A percentile compares a stretch with the other conserved stretches of the same genome.
These are phyloP conservation scores for Polypedilum vanderplanki DNA, from an alignment of 1,140 invertebrate genomes.

Conservation along the genomic window DNA sequence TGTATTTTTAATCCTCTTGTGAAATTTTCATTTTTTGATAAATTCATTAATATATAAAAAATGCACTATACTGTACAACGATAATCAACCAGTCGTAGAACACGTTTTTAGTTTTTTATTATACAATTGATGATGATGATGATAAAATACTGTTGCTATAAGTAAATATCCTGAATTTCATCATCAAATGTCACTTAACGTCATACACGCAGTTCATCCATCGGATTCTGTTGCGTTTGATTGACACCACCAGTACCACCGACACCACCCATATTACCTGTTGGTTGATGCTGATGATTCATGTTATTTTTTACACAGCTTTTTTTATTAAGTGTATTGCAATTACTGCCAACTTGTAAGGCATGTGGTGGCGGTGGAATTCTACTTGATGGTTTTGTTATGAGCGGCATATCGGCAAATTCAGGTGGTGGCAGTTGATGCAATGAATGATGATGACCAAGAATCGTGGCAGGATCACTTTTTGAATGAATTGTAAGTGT, in stretches of 20 bases:
- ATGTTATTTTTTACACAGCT: slow-evolving; percentile 44
- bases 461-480: slow-evolving; percentile 57
- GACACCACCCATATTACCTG: slow-evolving; percentile 39
- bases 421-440: slow-evolving; percentile 71
- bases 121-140: too few species aligned
- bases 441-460: slow-evolving; percentile 59
- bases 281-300: slow-evolving; percentile 50
- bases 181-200: slow-evolving; percentile 44
- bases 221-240: slow-evolving; percentile 41
- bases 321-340: slow-evolving; percentile 58
- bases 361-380: slow-evolving; percentile 53
- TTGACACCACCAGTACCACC: slow-evolving; percentile 34
- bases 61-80: not conserved
- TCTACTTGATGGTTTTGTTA: slow-evolving; percentile 61
- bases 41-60: too few species aligned
- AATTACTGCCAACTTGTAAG: slow-evolving; percentile 56
- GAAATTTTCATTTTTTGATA: too few species aligned
- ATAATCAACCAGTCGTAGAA: too few species aligned
- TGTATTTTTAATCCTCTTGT: too few species aligned
- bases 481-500: slow-evolving; percentile 59
- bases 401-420: slow-evolving; percentile 67
- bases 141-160: not conserved
- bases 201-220: slow-evolving; percentile 76
- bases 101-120: too few species aligned
- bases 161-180: slow-evolving; percentile 23